Percentiles rank a stretch among this genome's conserved stretches.
phyloP scores from a whole-genome alignment of 2,797 vertebrate species.

The Poeciliopsis turneri region DNA sequence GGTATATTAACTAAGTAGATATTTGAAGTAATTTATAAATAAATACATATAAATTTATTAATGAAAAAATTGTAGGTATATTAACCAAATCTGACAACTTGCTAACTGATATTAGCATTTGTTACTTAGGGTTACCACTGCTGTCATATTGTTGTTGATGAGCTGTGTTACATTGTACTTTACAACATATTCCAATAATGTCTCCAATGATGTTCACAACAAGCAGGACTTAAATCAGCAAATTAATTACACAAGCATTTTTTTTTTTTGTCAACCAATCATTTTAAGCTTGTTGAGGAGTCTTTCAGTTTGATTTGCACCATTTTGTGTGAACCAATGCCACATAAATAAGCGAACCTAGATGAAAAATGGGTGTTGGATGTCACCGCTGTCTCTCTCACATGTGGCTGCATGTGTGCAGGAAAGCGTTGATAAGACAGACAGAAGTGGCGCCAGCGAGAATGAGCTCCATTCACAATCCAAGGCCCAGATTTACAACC shows the following conservation, averaged over 20 bases:
- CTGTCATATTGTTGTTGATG: conserved; percentile 21
- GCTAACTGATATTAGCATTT: conserved; percentile 24
- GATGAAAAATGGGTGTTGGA: conserved; percentile 11
- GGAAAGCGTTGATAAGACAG: conserved; percentile 34
- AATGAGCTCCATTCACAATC: conserved; percentile 40
- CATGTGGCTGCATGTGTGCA: conserved; percentile 33
- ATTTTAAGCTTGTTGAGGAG: background rate
- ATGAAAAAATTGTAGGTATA: background rate
- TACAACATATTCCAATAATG: conserved; percentile 33
- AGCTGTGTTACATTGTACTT: conserved; percentile 19
- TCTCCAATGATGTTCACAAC: conserved; percentile 9
- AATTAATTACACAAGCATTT: background rate
- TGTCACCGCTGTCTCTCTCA: conserved; percentile 19
- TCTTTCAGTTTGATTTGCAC: conserved; percentile 20
- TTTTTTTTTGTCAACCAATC: conserved; percentile 1
- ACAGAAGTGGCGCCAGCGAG: conserved; percentile 46
- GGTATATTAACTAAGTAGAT: background rate
- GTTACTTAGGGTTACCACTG: conserved; percentile 30
- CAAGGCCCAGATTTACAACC: conserved; percentile 48
- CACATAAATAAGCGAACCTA: conserved; percentile 13
- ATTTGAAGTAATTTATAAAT: background rate
- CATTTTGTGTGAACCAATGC: conserved; percentile 11
- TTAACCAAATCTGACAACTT: background rate
- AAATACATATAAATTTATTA: too few species aligned
- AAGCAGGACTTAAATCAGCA: conserved; percentile 15